Percentiles rank a stretch among this genome's conserved stretches.
These are phyloP conservation scores for Halichondria panicea DNA, from an alignment of 37 sponge, comb jelly and placozoan genomes.

Conservation along the genomic window DNA sequence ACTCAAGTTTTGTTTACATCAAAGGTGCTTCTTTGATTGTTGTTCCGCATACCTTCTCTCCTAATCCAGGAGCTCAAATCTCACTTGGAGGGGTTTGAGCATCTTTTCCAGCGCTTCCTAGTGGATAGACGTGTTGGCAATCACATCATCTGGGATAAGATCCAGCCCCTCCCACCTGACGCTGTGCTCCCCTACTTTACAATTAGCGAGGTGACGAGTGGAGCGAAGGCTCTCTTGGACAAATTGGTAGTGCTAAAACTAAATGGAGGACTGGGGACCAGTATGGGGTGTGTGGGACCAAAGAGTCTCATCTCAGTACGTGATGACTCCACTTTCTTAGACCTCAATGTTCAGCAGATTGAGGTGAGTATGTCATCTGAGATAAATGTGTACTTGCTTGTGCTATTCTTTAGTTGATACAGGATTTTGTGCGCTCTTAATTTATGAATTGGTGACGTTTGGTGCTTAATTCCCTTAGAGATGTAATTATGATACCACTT, in stretches of 20 bases:
- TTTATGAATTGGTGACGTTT: no score
- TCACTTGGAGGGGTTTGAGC: slow-evolving; percentile 55
- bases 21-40: no score
- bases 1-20: background rate
- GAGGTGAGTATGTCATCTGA: slow-evolving; percentile 63
- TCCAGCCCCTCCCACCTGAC: slow-evolving; percentile 38
- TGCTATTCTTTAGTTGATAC: background rate
- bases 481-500: no score
- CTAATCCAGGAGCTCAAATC: slow-evolving; percentile 7
- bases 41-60: no score
- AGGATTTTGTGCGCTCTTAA: no score
- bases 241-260: slow-evolving; percentile 96
- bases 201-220: background rate
- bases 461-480: no score
- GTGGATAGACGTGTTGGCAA: slow-evolving; percentile 40
- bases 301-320: slow-evolving; percentile 95
- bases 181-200: slow-evolving; percentile 30
- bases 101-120: slow-evolving; percentile 61
- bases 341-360: slow-evolving; percentile 90
- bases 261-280: slow-evolving; percentile 96
- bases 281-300: slow-evolving; percentile 94
- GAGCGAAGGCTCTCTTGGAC: slow-evolving; percentile 62
- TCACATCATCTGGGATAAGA: slow-evolving; percentile 63
- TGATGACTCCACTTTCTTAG: slow-evolving; percentile 88
- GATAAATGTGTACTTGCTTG: background rate